These are phyloP conservation scores for Glyptemys insculpta DNA, from an alignment of 2,797 vertebrate species.

Conservation along the genomic window DNA sequence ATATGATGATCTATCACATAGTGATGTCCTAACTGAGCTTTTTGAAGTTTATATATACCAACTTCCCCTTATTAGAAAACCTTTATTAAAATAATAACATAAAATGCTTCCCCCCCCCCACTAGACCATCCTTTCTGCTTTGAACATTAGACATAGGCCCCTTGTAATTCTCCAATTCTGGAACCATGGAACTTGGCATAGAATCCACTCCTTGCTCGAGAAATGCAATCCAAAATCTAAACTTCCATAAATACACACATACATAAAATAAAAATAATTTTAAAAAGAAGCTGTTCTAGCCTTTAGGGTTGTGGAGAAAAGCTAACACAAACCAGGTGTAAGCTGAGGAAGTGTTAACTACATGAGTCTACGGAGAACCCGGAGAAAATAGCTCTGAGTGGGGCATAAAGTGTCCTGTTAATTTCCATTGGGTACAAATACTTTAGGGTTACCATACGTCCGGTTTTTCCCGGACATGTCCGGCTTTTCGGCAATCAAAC, in stretches of 20 bases:
- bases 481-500: too few relatives aligned
- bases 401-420: background rate
- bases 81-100: background rate
- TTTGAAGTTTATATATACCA: background rate
- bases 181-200: constrained; percentile 3
- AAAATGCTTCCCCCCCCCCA: accelerated
- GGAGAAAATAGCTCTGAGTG: background rate
- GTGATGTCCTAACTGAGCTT: background rate
- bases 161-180: background rate
- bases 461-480: too few relatives aligned
- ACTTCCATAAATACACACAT: background rate
- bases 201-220: background rate
- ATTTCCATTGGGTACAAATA: background rate
- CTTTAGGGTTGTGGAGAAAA: background rate
- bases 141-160: background rate
- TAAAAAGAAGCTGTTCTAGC: background rate
- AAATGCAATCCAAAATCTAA: background rate
- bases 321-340: background rate
- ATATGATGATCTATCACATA: background rate
- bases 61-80: background rate
- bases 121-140: background rate
- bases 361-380: accelerated
- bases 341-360: background rate
- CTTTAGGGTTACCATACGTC: too few relatives aligned
- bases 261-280: background rate